These are phyloP conservation scores for Procavia capensis DNA, from an alignment of 2,113 vertebrate species.

Conservation along the genomic window DNA sequence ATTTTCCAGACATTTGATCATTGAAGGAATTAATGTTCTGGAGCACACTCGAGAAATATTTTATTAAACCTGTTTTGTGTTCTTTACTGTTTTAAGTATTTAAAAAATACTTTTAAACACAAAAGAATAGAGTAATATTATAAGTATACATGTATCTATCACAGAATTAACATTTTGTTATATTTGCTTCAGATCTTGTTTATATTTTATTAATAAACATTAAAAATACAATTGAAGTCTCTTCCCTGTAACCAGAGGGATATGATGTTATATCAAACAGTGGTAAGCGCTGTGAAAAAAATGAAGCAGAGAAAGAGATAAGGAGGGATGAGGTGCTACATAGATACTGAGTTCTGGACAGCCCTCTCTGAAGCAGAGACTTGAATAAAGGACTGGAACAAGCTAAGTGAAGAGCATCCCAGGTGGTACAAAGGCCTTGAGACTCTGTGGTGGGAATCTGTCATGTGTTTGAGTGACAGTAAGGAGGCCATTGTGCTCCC, in stretches of 20 bases:
- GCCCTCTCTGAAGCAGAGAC: background rate
- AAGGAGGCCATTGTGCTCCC: background rate
- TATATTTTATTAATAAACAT: background rate
- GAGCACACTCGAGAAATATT: background rate
- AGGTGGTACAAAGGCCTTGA: background rate
- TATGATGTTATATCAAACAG: background rate
- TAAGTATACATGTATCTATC: background rate
- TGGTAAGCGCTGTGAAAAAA: background rate
- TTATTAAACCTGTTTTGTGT: background rate
- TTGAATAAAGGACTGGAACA: background rate
- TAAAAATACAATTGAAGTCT: background rate
- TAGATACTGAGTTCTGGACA: background rate
- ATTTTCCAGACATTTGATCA: constrained; percentile 16
- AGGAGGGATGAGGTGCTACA: background rate
- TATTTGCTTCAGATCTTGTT: background rate
- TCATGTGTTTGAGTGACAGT: background rate
- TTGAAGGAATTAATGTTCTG: constrained; percentile 32
- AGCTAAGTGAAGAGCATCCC: background rate
- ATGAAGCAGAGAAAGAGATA: background rate
- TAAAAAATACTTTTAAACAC: constrained; percentile 6
- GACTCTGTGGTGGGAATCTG: background rate
- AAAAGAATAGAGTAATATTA: background rate
- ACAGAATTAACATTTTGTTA: background rate
- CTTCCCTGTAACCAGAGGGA: background rate
- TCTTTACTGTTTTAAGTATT: constrained; percentile 39